Base-by-base conservation (phyloP, 2,797 vertebrate species). In the Acanthornis magna region DNA sequence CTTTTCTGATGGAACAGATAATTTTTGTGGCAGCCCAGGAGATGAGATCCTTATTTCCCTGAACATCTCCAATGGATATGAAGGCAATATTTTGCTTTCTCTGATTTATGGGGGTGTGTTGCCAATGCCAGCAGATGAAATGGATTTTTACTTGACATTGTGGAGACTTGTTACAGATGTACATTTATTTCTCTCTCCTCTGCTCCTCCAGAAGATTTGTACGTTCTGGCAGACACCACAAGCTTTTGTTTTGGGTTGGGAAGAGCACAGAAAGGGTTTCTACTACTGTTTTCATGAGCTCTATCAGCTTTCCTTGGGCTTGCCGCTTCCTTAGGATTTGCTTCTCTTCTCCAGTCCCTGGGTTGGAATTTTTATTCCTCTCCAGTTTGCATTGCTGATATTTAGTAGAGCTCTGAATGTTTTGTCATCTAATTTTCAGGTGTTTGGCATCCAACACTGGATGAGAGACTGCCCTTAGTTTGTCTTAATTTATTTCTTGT, bases 1-100 rank as follows among this genome's bases (percentile, higher is more conserved):
- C 38, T 65, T 71, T 93, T 42, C 79, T 83, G 76, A 51, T 29
- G 58, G 34, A 80, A 40, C n/a, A 40, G 93, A 71, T 92, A n/a
- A 84, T 90, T 93, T 65, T 34, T 42, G 55, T 81, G 91, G 80
- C 92, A 84, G 79, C 83, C 70, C 91, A 77, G 43, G 91, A 62
- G 92, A 79, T 68, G 89, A 85, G 92, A 85, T 70, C 81, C 92
- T 87, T 34, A 85, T 93, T 94, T 92, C 95, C 87, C 89, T 22
- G n/a, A 93, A 51, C 85, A 66, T 89, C 93, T 80, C 87, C 10
- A 8, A 72, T 65, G 65, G 92, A 72, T 85, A 74, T 50, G 87
- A 80, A 83, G 75, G 85, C 82, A 94, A 77, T 79, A 65, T 94
- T 96, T 97, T 80, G 47, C 68, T 85, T 58, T 68, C 43, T 42